Conservation (phyloP, 2,797 vertebrate genomes). For the Crenichthys baileyi region DNA sequence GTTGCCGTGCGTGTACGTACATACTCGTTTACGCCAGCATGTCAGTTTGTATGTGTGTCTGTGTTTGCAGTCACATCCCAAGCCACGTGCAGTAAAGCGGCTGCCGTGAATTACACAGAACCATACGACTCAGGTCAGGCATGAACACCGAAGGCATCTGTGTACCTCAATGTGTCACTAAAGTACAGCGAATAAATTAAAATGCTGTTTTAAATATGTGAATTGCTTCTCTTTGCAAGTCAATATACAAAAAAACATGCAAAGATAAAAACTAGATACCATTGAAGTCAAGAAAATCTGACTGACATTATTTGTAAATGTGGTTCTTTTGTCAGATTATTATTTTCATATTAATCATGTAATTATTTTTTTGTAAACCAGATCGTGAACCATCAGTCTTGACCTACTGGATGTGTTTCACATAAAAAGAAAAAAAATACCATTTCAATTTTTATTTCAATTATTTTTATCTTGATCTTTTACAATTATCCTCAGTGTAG, state of each 20-base stretch:
- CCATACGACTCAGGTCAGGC: constrained; percentile 47
- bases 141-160: constrained; percentile 54
- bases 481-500: no score
- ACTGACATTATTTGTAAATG: neutral
- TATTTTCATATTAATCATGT: neutral
- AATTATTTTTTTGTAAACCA: no score
- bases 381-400: neutral
- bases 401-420: no score
- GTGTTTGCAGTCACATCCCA: constrained; percentile 65
- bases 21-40: constrained; percentile 21
- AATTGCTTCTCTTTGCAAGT: neutral
- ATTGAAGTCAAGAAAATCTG: neutral
- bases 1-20: constrained; percentile 39
- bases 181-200: neutral
- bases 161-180: constrained; percentile 26
- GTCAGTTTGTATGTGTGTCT: constrained; percentile 36
- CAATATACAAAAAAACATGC: constrained; percentile 4
- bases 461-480: no score
- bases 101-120: constrained; percentile 40
- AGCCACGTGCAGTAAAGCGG: constrained; percentile 59
- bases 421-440: no score
- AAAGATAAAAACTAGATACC: neutral
- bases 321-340: neutral
- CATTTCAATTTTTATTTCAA: no score
- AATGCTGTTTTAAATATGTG: neutral